These are phyloP conservation scores for Phodopus roborovskii DNA, from an alignment of 2,113 vertebrate species.

Conservation along the genomic window DNA sequence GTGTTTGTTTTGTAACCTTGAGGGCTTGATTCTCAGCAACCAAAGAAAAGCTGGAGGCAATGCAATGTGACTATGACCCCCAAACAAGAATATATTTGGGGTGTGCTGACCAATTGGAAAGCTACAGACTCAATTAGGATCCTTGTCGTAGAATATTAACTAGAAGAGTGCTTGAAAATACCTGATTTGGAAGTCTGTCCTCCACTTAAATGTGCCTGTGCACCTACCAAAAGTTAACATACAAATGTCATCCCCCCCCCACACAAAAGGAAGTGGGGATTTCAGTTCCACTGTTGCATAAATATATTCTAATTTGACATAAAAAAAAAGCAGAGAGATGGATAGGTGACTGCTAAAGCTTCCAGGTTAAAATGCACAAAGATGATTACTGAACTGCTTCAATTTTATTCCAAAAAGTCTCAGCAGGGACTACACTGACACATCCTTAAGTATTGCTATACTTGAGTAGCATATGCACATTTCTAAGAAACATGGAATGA, in stretches of 20 bases:
- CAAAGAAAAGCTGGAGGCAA: background rate
- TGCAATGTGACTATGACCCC: background rate
- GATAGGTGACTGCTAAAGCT: background rate
- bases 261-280: background rate
- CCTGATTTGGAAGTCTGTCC: background rate
- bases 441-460: background rate
- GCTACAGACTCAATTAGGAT: background rate
- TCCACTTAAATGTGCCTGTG: background rate
- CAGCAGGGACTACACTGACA: background rate
- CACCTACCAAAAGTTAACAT: background rate
- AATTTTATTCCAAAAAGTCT: background rate
- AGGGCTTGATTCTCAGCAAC: background rate
- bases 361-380: background rate
- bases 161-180: background rate
- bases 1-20: background rate
- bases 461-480: background rate
- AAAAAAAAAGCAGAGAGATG: background rate
- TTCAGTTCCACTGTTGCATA: background rate
- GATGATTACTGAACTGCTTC: background rate
- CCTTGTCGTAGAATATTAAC: background rate
- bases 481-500: background rate
- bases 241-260: background rate
- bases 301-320: background rate
- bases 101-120: background rate
- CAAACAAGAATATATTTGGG: background rate